phyloP scores from a whole-genome alignment of 2,888 invertebrate genomes.

The Cryptosula pallasiana region DNA sequence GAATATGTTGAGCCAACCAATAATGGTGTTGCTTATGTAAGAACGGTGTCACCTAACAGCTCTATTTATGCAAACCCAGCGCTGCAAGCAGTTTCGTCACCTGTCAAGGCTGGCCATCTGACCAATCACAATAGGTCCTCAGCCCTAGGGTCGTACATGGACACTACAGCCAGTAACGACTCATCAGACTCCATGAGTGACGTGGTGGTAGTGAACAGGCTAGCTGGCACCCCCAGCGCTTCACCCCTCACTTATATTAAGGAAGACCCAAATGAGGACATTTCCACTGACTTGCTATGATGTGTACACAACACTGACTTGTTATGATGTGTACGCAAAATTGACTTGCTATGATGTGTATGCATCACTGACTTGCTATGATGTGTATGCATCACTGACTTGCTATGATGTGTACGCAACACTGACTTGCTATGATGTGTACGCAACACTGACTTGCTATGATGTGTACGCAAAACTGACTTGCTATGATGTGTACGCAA shows the following conservation, averaged over 20 bases:
- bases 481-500: too few species aligned
- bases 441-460: too few species aligned
- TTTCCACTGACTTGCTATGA: not conserved
- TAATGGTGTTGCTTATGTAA: not conserved
- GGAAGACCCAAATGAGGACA: conserved; percentile 12
- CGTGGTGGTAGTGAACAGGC: not conserved
- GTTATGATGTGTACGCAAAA: too few species aligned
- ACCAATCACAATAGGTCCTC: not conserved
- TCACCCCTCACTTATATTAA: conserved; percentile 15
- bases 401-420: too few species aligned
- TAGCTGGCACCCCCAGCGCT: not conserved
- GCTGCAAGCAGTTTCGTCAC: not conserved
- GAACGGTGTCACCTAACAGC: not conserved
- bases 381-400: too few species aligned
- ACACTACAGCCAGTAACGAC: not conserved
- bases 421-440: too few species aligned
- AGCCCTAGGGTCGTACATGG: not conserved
- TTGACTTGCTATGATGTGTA: too few species aligned
- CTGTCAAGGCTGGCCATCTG: not conserved
- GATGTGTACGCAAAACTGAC: too few species aligned
- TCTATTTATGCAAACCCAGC: not conserved
- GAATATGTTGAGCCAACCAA: conserved; percentile 11
- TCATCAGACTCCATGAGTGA: conserved; percentile 7
- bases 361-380: too few species aligned
- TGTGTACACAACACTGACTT: too few species aligned